Evolutionary conservation across 2,797 vertebrate species (phyloP).

Genomic region (Luscinia megarhynchos): DNA sequence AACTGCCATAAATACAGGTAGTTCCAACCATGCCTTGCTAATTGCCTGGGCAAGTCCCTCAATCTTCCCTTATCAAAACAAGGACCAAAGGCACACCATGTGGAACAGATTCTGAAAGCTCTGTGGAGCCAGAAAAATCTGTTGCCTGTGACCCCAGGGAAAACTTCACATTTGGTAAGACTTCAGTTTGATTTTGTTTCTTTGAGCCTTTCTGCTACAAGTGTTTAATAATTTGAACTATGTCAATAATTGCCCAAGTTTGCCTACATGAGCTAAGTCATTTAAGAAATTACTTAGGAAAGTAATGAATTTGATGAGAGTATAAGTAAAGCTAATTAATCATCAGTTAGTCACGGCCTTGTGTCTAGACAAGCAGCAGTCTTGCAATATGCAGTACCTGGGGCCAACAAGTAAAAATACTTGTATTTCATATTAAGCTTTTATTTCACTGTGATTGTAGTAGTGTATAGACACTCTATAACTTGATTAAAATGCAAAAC

Average conservation of each 20-base stretch:
- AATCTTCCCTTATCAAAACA: slow-evolving; percentile 41
- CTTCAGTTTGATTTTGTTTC: slow-evolving; percentile 13
- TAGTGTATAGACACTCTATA: background rate
- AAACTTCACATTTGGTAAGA: slow-evolving; percentile 30
- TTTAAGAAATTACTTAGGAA: slow-evolving; percentile 27
- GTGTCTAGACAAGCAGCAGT: background rate
- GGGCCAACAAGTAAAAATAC: background rate
- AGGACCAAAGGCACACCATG: slow-evolving; percentile 6
- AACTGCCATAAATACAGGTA: background rate
- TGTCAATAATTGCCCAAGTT: slow-evolving; percentile 7
- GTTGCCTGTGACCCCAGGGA: background rate
- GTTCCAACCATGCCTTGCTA: background rate
- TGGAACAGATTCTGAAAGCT: slow-evolving; percentile 42
- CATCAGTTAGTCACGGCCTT: background rate
- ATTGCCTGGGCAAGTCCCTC: slow-evolving; percentile 11
- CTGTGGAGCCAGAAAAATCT: background rate
- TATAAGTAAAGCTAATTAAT: slow-evolving; percentile 40
- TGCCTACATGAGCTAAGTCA: slow-evolving; percentile 5
- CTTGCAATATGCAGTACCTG: background rate
- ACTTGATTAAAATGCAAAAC: background rate
- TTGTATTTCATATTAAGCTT: background rate
- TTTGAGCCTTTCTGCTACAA: slow-evolving; percentile 8
- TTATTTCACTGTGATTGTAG: background rate
- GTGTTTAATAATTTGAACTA: slow-evolving; percentile 24
- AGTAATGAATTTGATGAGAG: slow-evolving; percentile 35